Evolutionary conservation across 2,888 invertebrate genomes (phyloP), one percentile per base, ranked within the genome.

Genomic region (Odontocolon sp.): DNA sequence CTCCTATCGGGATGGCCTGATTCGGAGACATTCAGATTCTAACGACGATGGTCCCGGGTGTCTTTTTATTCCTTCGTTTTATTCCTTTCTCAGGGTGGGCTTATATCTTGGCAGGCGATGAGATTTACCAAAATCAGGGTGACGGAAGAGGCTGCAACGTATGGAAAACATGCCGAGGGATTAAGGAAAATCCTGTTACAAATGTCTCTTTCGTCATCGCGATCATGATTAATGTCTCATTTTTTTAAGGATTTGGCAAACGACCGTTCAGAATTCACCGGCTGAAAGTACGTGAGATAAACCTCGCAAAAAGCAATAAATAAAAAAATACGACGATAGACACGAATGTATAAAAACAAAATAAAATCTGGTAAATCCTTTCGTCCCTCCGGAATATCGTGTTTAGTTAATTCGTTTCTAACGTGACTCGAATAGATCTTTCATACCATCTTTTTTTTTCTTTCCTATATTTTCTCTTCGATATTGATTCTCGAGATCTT

Each of bases 401-500:
- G 33, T 21, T 64, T 36, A 21, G 23, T 42, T 64, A 38, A 64
- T 50, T 64, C 33, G 33, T 50, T 64, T 50, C 38, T 64, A 64
- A 64, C 63, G 36, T 64, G 63, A 64, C 63, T 64, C 50, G 63
- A 64, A 50, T 64, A 64, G 63, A 50, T 47, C 33, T 50, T 31
- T 33, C 33, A 18, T 31, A 61, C 45, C 3, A 31, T 2, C 18
- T 31, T 18, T 54, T 18, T 40, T 14, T 11, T 26, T 26, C 1
- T 21, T 16, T 16, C 14, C 2, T 33, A 5, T 11, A 14, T 1
- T 18, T 33, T 9, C 36, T n/a, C 47, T 63, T 18, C 14, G 14
- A 23, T 47, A 63, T 47, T 11, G 47, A 63, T 47, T 14, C 47
- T 63, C 14, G 33, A 45, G 54, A 42, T 31, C 18, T 14, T 26